phyloP scores from a whole-genome alignment of 2,113 vertebrate genomes.

The Myiozetetes cayanensis region DNA sequence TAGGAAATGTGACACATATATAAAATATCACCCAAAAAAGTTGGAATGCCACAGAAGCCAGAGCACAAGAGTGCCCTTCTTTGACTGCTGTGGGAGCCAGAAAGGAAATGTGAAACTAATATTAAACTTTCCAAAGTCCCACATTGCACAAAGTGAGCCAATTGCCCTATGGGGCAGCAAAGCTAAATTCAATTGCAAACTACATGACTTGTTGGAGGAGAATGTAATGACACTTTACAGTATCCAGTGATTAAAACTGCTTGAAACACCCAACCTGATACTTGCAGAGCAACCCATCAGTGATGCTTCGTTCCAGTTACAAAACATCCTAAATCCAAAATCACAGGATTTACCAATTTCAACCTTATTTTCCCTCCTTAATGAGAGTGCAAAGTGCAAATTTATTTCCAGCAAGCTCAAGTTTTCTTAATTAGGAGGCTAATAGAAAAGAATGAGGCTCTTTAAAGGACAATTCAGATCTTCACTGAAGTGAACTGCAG shows the following conservation, averaged over 20 bases:
- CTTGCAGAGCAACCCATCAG: neutral
- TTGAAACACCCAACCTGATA: neutral
- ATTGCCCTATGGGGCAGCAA: neutral
- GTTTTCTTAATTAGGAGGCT: neutral
- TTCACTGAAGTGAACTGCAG: neutral
- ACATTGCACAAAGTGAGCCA: neutral
- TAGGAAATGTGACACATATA: neutral
- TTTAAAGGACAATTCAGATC: neutral
- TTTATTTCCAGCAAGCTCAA: neutral
- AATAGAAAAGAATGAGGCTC: neutral
- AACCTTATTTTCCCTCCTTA: neutral
- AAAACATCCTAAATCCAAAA: neutral
- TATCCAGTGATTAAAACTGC: neutral
- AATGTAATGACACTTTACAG: neutral
- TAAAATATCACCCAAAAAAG: neutral
- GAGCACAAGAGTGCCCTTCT: neutral
- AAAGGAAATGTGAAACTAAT: neutral
- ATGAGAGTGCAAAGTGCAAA: neutral
- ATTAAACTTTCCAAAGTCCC: neutral
- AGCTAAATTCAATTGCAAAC: neutral
- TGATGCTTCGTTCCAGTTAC: neutral
- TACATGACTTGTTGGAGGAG: neutral
- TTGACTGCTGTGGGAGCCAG: neutral
- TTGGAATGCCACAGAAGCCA: neutral
- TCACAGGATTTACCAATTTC: neutral